A percentile compares a stretch with the other conserved stretches of the same genome.
phyloP scores from a whole-genome alignment of 2,113 vertebrate species.

The Mesitornis unicolor region DNA sequence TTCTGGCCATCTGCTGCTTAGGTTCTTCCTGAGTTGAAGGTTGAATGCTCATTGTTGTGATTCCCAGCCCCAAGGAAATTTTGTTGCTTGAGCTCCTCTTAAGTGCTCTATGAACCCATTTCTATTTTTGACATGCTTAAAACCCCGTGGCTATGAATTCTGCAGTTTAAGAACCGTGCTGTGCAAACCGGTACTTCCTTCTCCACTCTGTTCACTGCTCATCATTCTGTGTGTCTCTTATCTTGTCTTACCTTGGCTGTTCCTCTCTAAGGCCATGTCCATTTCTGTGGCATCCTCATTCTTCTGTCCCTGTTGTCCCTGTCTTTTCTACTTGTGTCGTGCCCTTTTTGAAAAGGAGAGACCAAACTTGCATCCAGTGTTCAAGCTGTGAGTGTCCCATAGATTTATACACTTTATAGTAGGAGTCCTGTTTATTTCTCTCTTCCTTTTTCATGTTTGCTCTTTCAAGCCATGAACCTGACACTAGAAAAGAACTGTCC shows the following conservation, averaged over 20 bases:
- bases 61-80: background rate
- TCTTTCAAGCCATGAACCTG: background rate
- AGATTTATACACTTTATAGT: background rate
- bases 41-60: background rate
- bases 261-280: background rate
- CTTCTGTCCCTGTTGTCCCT: background rate
- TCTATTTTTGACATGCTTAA: background rate
- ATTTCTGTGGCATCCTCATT: background rate
- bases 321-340: background rate
- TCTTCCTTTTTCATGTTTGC: background rate
- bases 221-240: background rate
- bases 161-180: background rate
- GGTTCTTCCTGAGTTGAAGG: background rate
- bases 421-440: background rate
- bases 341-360: background rate
- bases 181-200: background rate
- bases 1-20: background rate
- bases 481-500: background rate
- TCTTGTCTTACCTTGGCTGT: background rate
- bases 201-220: background rate
- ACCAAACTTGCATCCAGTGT: background rate
- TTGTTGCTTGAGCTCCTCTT: background rate
- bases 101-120: background rate
- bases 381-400: background rate
- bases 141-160: background rate